Percentiles rank a stretch among this genome's conserved stretches.
These are phyloP conservation scores for Semaprochilodus insignis DNA, from an alignment of 2,797 vertebrate genomes.

Conservation along the genomic window DNA sequence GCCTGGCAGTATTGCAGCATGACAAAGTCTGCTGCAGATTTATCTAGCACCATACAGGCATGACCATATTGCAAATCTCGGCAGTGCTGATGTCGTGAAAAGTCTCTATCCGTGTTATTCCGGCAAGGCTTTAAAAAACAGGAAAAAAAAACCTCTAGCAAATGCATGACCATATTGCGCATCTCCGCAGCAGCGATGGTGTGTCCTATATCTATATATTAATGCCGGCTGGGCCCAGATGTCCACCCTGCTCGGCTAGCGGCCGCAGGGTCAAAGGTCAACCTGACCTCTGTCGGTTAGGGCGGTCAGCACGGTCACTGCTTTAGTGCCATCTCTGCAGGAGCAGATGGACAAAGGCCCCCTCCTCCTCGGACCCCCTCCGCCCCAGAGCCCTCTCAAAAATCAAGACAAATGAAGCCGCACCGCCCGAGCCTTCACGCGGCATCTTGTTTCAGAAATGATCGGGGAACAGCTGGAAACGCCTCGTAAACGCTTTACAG, in stretches of 20 bases:
- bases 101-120: no score
- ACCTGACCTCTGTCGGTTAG: constrained; percentile 83
- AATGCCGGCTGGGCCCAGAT: constrained; percentile 72
- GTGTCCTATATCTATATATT: constrained; percentile 31
- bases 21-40: no score
- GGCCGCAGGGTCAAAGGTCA: constrained; percentile 79
- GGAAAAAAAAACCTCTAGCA: background rate
- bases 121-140: background rate
- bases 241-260: constrained; percentile 68
- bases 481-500: constrained; percentile 16
- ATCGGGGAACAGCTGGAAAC: constrained; percentile 38
- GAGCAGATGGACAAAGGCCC: constrained; percentile 88
- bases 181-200: constrained; percentile 31
- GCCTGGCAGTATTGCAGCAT: no score
- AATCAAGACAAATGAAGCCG: constrained; percentile 54
- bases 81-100: no score
- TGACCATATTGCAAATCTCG: no score
- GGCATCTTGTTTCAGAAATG: constrained; percentile 40
- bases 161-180: constrained; percentile 23
- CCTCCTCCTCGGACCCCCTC: constrained; percentile 69
- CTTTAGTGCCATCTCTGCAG: constrained; percentile 79
- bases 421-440: constrained; percentile 4
- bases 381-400: constrained; percentile 25
- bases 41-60: no score
- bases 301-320: constrained; percentile 77